Percentiles rank a stretch among this genome's conserved stretches.
phyloP scores from a whole-genome alignment of 2,797 vertebrate genomes.

The Notoglanidium macrostoma region DNA sequence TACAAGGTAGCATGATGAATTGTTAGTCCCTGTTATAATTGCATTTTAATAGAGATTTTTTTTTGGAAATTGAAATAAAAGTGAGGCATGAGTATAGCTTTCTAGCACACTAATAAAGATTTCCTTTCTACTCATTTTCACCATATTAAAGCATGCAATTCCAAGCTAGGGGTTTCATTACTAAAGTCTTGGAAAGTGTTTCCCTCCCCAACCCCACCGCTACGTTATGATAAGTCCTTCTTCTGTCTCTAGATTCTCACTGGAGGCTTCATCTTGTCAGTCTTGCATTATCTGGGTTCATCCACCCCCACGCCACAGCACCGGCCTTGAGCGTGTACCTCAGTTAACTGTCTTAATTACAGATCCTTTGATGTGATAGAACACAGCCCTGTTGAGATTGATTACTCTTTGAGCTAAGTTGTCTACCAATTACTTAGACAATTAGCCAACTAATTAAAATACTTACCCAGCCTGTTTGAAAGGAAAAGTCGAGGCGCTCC shows the following conservation, averaged over 20 bases:
- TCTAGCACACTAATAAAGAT: constrained; percentile 20
- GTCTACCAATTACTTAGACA: constrained; percentile 99
- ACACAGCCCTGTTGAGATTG: constrained; percentile 97
- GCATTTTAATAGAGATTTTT: constrained; percentile 40
- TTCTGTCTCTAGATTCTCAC: constrained; percentile 63
- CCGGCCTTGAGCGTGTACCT: constrained; percentile 73
- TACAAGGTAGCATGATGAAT: constrained; percentile 46
- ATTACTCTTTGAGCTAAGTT: constrained; percentile 99
- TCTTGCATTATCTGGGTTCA: constrained; percentile 74
- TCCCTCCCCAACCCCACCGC: constrained; percentile 32
- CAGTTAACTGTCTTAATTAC: constrained; percentile 93
- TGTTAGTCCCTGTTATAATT: constrained; percentile 41
- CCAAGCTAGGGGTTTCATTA: constrained; percentile 45
- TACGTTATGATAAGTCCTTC: constrained; percentile 62
- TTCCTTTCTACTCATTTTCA: constrained; percentile 38
- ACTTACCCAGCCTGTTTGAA: constrained; percentile 97
- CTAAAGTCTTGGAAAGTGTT: constrained; percentile 35
- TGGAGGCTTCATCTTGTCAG: constrained; percentile 70
- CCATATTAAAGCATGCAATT: constrained; percentile 17
- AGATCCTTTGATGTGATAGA: constrained; percentile 99
- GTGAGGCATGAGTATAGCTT: constrained; percentile 33
- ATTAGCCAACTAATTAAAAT: constrained; percentile 99
- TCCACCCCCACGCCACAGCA: constrained; percentile 61
- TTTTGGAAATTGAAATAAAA: constrained; percentile 45
- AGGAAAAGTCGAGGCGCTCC: constrained; percentile 81